Percentiles rank a stretch among this genome's conserved stretches.
phyloP scores from a whole-genome alignment of 2,888 invertebrate genomes.

The Lobophora halterata region DNA sequence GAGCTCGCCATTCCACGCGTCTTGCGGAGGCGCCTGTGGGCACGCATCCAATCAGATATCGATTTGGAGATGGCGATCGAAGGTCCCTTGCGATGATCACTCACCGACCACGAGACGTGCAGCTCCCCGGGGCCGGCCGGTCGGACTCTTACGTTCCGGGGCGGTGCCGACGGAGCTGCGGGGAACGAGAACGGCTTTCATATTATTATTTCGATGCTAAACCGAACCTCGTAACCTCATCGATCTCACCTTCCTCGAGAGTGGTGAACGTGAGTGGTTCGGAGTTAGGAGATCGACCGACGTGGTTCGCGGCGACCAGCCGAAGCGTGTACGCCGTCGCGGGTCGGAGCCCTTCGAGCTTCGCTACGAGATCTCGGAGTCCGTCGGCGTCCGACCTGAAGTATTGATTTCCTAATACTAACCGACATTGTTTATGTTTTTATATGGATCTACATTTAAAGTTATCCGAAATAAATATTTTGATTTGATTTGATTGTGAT shows the following conservation, averaged over 20 bases:
- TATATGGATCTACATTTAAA: no score
- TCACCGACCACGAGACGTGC: constrained; percentile 86
- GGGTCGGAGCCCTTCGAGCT: constrained; percentile 81
- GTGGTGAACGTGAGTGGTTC: constrained; percentile 84
- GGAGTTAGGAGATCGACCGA: constrained; percentile 86
- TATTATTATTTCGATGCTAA: no score
- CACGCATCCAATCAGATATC: constrained; percentile 60
- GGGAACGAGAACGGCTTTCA: neutral
- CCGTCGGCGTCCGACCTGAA: constrained; percentile 41
- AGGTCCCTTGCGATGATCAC: no score
- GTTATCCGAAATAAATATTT: no score
- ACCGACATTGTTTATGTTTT: no score
- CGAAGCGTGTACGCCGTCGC: constrained; percentile 85
- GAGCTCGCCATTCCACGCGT: constrained; percentile 87
- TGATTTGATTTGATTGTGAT: no score
- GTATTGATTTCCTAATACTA: no score
- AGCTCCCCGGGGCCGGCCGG: constrained; percentile 84
- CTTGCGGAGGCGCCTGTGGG: constrained; percentile 81
- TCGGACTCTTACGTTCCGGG: constrained; percentile 84
- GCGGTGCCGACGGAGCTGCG: constrained; percentile 84
- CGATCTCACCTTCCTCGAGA: constrained; percentile 87
- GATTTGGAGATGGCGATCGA: constrained; percentile 88
- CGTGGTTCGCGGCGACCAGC: constrained; percentile 84
- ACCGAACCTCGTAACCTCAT: no score
- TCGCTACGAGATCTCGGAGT: constrained; percentile 36